Conservation (phyloP, 2,888 invertebrate species). For the Leptopilina myrica region DNA sequence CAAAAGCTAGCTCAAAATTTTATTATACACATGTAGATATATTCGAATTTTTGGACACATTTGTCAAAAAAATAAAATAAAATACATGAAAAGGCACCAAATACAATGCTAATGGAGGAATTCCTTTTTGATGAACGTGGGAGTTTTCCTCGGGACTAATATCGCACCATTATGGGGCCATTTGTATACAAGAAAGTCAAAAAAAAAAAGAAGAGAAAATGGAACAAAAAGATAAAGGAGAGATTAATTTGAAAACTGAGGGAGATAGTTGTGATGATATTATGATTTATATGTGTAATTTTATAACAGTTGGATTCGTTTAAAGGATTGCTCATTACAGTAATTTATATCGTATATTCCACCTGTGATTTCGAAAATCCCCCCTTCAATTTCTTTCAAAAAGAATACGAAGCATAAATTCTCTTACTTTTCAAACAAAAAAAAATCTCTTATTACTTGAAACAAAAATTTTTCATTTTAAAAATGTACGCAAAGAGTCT, state of each 20-base stretch:
- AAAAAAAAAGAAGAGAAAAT: background rate
- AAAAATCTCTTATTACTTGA: no score
- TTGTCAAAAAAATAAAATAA: slow-evolving; percentile 55
- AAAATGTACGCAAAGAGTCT: no score
- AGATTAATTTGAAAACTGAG: background rate
- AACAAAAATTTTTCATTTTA: no score
- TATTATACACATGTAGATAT: background rate
- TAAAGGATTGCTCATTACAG: slow-evolving; percentile 4
- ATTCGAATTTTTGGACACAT: slow-evolving; percentile 49
- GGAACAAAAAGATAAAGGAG: slow-evolving; percentile 2
- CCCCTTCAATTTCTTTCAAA: no score
- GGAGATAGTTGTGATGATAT: slow-evolving; percentile 16
- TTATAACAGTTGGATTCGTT: background rate
- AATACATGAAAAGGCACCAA: background rate
- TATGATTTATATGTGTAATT: slow-evolving; percentile 17
- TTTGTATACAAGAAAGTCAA: background rate
- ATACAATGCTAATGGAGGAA: slow-evolving; percentile 10
- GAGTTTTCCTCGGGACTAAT: slow-evolving; percentile 34
- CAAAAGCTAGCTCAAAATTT: background rate
- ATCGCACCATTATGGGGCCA: background rate
- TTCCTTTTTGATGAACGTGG: slow-evolving; percentile 36
- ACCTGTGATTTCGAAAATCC: no score
- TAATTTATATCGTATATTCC: background rate
- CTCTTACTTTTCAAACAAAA: no score
- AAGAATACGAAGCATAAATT: no score